Conservation (phyloP, 2,113 vertebrate genomes). For the Panurus biarmicus region DNA sequence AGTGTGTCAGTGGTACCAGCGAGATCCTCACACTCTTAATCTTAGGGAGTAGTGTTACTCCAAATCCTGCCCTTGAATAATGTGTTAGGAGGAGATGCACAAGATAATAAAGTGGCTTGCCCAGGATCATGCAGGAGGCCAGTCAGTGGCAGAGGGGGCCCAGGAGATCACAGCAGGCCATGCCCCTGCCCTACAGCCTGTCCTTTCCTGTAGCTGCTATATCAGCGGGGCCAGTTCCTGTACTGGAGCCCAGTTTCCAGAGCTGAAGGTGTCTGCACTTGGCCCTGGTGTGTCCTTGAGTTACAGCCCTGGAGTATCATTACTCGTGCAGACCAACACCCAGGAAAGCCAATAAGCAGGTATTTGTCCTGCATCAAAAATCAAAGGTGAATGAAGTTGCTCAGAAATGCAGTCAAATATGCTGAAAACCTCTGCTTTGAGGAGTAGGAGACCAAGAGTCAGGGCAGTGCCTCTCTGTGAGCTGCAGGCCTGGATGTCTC, state of each 20-base stretch:
- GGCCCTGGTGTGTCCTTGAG: neutral
- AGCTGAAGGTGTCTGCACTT: neutral
- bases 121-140: neutral
- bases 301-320: neutral
- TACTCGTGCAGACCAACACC: accelerated
- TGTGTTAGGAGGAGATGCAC: neutral
- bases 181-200: neutral
- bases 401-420: neutral
- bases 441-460: neutral
- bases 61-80: neutral
- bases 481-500: neutral
- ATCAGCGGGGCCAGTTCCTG: neutral
- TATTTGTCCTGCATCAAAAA: neutral
- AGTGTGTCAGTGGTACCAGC: neutral
- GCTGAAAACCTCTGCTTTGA: neutral
- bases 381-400: neutral
- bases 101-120: neutral
- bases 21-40: neutral
- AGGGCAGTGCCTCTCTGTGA: neutral
- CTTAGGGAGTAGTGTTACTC: neutral
- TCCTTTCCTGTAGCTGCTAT: neutral
- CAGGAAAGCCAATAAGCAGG: neutral
- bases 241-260: neutral
- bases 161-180: neutral
- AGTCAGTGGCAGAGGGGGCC: accelerated